Base-by-base conservation (phyloP, 2,888 invertebrate genomes). In the Apamea anceps region DNA sequence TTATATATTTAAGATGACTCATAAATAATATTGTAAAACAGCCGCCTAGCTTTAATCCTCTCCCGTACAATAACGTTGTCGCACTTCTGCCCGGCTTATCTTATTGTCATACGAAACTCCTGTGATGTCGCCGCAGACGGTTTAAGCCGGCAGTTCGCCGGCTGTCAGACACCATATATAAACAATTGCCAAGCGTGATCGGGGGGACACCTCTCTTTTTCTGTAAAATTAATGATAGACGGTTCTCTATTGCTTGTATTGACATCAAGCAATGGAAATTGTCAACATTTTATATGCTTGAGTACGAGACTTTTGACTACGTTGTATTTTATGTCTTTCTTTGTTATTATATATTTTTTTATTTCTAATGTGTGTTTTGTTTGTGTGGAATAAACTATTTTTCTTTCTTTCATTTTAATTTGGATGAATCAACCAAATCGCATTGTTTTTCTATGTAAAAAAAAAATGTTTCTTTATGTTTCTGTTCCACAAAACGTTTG, bases 131-230 rank as follows among this genome's bases (percentile, higher is more conserved):
- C 81, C 87, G 85, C 87, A 83, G 91, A 90, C 90, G 88, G 78
- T 85, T 87, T 91, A 91, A 92, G 89, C 92, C 85, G 74, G 72
- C 84, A 87, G 82, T 87, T 88, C 86, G 80, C 72, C 89, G 86
- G 79, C 87, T 84, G 90, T 82, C 87, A 85, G 81, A 88, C 87
- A 87, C 89, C 88, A 88, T 87, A 86, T 82, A 86, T 85, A 90
- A 89, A 92, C 88, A 88, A 81, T 84, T 79, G 80, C 79, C 32
- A 60, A 48, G 71, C 70, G 67, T 70, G 60, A 82, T 85, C 80
- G 75, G 68, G 75, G 68, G 42, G 66, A 76, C 79, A 80, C 82
- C 76, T 80, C 72, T 77, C 62, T 79, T 72, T 60, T 60, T 37
- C 57, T 45, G 1, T n/a, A 45, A 21, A 7, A 32, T 12, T 63